Conservation (phyloP, 2,797 vertebrate genomes). For the Brotula barbata region DNA sequence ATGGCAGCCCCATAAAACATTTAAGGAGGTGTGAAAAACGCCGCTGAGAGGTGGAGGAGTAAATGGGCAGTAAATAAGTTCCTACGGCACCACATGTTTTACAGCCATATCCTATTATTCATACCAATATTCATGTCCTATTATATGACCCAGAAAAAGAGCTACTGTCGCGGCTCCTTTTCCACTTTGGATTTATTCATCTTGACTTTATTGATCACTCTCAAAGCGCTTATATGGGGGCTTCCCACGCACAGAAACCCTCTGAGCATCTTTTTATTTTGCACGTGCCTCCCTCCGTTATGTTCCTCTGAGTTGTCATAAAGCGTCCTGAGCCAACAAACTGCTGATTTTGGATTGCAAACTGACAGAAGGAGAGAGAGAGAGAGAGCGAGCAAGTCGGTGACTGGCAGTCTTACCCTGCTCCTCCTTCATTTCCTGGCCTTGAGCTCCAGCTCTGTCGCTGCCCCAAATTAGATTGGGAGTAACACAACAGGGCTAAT, state of each 20-base stretch:
- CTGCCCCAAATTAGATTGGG: slow-evolving; percentile 65
- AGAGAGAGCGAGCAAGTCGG: slow-evolving; percentile 1
- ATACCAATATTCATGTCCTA: not conserved
- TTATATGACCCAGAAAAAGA: not conserved
- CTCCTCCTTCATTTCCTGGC: slow-evolving; percentile 51
- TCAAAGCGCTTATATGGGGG: too few relatives aligned
- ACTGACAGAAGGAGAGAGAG: not conserved
- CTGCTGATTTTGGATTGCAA: not conserved
- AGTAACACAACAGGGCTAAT: slow-evolving; percentile 65
- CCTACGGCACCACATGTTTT: slow-evolving; percentile 11
- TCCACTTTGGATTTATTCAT: too few relatives aligned
- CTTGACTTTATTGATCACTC: too few relatives aligned
- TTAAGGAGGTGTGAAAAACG: slow-evolving; percentile 53
- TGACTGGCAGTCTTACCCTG: slow-evolving; percentile 39
- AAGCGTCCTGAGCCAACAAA: slow-evolving; percentile 11
- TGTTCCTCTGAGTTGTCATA: too few relatives aligned
- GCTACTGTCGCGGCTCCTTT: too few relatives aligned
- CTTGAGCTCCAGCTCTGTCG: slow-evolving; percentile 32
- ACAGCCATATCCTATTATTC: not conserved
- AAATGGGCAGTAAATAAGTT: slow-evolving; percentile 20
- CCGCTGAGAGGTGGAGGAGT: slow-evolving; percentile 34
- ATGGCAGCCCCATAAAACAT: slow-evolving; percentile 50
- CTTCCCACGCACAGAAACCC: too few relatives aligned
- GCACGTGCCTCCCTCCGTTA: too few relatives aligned
- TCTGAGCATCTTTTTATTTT: too few relatives aligned